Evolutionary conservation across 64 coral and sea anemone genomes (phyloP).

Genomic region (Cladopsammia gracilis): DNA sequence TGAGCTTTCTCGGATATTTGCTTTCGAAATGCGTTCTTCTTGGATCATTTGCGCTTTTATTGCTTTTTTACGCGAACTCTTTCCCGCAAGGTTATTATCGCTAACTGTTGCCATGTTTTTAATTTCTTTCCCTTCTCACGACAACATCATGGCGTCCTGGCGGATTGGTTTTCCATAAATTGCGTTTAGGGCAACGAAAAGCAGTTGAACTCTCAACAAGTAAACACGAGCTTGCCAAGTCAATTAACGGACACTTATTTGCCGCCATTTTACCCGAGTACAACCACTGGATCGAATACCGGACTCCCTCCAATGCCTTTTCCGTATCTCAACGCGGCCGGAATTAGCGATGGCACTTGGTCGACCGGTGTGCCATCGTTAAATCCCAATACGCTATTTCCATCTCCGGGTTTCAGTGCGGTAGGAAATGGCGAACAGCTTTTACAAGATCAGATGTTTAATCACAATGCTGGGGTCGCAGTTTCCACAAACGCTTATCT

Average conservation of each 20-base stretch:
- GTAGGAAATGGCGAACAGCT: conserved; percentile 90
- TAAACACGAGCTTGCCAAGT: conserved; percentile 75
- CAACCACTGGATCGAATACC: conserved; percentile 84
- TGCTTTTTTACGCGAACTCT: not conserved
- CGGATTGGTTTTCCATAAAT: conserved; percentile 10
- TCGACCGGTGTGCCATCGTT: conserved; percentile 82
- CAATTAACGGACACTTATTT: conserved; percentile 91
- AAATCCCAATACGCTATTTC: conserved; percentile 93
- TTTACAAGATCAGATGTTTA: conserved; percentile 94
- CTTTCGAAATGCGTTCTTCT: conserved; percentile 5
- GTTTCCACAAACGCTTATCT: conserved; percentile 93
- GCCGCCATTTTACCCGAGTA: conserved; percentile 88
- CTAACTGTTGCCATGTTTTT: conserved; percentile 94
- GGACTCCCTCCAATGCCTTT: conserved; percentile 97
- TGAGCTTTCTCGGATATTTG: conserved; percentile 56
- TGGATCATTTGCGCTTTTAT: conserved; percentile 31
- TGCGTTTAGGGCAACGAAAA: conserved; percentile 80
- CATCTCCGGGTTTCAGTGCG: conserved; percentile 82
- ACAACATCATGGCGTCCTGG: conserved; percentile 67
- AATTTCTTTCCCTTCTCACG: conserved; percentile 26
- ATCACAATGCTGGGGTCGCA: conserved; percentile 93
- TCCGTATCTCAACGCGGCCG: conserved; percentile 89
- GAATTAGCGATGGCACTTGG: conserved; percentile 96
- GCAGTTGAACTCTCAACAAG: conserved; percentile 81
- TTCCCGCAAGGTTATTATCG: not conserved